Base-by-base conservation (phyloP, 2,797 vertebrate species). In the Eospalax fontanierii region DNA sequence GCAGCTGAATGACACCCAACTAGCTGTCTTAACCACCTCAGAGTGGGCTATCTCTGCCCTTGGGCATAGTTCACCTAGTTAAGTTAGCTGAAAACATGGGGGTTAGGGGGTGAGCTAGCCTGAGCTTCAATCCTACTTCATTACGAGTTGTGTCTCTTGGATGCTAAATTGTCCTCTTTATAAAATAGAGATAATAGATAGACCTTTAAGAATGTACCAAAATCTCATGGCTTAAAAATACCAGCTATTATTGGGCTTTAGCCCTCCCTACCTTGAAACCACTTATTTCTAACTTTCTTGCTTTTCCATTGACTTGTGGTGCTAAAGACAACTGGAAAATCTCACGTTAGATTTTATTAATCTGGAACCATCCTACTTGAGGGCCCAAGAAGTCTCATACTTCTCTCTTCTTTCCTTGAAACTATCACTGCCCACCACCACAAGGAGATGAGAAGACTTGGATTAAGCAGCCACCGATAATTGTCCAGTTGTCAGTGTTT, bases 381-480 rank as follows among this genome's bases (percentile, higher is more conserved):
- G 22, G 92, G 21, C 9, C 40, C 70, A 33, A 65, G 61, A 80
- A 78, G 15, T 71, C 71, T 2, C n/a, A 70, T 18, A 9, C 59
- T 91, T 26, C 70, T 40, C 19, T 2, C 0, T 57, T 89, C 15
- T 92, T 35, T 28, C 57, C 12, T 50, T 96, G 40, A n/a, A 97
- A 80, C 33, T 35, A 22, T 6, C 88, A 19, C 38, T n/a, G n/a
- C n/a, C n/a, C n/a, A n/a, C 57, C 28, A 91, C 50, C 7, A 66
- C 59, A 81, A 87, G 46, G n/a, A 16, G 11, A 84, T 84, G 78
- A 54, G 40, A 93, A 75, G 54, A 30, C 54, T 80, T 54, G 85
- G 63, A 73, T 93, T 46, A 91, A 93, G 93, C 18, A 91, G 46
- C 40, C n/a, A 87, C 46, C 61, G 70, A 43, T 35, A 85, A 71